Evolutionary conservation across 2,113 vertebrate species (phyloP).

Genomic region (Sorex araneus): DNA sequence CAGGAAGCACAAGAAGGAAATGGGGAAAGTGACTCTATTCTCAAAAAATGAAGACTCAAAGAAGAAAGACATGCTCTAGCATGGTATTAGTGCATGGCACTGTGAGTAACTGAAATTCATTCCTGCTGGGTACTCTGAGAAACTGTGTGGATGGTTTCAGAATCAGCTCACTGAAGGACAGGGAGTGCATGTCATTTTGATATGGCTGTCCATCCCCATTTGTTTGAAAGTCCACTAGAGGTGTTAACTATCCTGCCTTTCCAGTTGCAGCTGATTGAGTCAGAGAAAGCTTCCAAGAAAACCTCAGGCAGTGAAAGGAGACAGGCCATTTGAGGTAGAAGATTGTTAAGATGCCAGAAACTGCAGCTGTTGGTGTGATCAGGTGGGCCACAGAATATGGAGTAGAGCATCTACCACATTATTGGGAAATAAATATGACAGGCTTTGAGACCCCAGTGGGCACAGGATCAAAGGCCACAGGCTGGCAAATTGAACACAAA

Average conservation of each 20-base stretch:
- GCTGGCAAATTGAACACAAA: conserved; percentile 33
- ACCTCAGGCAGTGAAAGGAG: conserved; percentile 28
- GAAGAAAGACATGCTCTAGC: neutral
- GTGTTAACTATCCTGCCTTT: neutral
- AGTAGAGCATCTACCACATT: neutral
- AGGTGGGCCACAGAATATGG: neutral
- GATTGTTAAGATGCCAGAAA: neutral
- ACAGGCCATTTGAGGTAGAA: neutral
- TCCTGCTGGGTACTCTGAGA: conserved; percentile 24
- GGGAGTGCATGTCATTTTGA: neutral
- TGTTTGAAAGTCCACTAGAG: neutral
- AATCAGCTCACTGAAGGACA: neutral
- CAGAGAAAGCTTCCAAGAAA: conserved; percentile 7
- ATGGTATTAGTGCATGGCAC: neutral
- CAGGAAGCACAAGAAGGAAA: conserved; percentile 52
- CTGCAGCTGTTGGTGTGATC: conserved; percentile 5
- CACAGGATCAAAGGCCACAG: conserved; percentile 25
- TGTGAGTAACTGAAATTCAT: neutral
- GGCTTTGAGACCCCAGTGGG: conserved; percentile 2
- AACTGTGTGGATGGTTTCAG: neutral
- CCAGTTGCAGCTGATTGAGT: neutral
- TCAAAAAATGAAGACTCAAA: neutral
- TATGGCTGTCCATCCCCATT: neutral
- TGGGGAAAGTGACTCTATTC: neutral
- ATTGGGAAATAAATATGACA: conserved; percentile 9